Evolutionary conservation across 1,140 invertebrate species (phyloP).

Genomic region (Listronotus bonariensis): DNA sequence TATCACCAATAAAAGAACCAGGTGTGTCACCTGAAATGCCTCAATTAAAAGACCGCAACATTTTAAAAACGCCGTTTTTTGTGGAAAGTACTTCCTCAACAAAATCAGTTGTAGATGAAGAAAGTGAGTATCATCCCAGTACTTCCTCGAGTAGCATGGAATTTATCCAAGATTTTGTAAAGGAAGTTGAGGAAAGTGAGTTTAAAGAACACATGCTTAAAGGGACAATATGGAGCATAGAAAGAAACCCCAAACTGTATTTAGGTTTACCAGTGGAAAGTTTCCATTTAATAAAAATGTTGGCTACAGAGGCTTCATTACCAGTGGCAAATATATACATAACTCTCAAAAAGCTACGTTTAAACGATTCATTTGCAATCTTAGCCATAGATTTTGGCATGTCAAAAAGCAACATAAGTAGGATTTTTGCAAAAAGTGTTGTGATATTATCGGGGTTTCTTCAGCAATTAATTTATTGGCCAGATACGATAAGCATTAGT

Average conservation of each 20-base stretch:
- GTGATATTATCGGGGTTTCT: neutral
- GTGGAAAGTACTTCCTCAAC: no score
- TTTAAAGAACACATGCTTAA: constrained; percentile 1
- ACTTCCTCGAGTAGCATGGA: neutral
- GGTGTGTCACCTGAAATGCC: neutral
- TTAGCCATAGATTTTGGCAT: neutral
- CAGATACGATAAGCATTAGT: neutral
- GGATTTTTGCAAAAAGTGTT: constrained; percentile 5
- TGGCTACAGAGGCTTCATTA: constrained; percentile 2
- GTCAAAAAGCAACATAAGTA: constrained; percentile 1
- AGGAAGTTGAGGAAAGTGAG: neutral
- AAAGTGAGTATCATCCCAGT: neutral
- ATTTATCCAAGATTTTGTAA: neutral
- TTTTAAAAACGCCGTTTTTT: no score
- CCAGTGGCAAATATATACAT: neutral
- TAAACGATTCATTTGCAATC: constrained; percentile 2
- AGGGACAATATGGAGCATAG: constrained; percentile 1
- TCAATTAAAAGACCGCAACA: no score
- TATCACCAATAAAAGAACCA: constrained; percentile 1
- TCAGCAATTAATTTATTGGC: constrained; percentile 1
- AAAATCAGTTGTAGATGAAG: no score
- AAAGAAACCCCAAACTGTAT: constrained; percentile 1
- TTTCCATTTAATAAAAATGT: constrained; percentile 3
- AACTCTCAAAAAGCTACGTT: neutral
- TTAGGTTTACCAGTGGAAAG: constrained; percentile 2